Base-by-base conservation (phyloP, 1,140 invertebrate genomes). In the Heliothis subflexa region DNA sequence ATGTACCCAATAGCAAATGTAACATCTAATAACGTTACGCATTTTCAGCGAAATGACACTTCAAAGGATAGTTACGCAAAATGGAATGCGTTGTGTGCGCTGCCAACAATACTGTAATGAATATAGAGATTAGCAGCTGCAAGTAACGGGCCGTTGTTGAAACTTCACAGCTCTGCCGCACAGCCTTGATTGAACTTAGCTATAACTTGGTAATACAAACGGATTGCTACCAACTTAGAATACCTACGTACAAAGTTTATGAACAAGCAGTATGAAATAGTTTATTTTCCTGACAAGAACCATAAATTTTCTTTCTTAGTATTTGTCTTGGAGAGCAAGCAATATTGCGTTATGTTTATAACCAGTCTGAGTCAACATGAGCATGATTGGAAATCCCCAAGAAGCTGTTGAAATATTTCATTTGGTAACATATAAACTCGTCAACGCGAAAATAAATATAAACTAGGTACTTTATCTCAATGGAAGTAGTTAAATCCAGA, bases 101-200 rank as follows among this genome's bases (percentile, higher is more conserved):
- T 74, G 57, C 73, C 47, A 62, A 62, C 73, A 75, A 64, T 64
- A 75, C 18, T 59, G 21, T 49, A 75, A 75, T 75, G 59, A 75
- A 75, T 54, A 54, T 47, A 52, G 59, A 62, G 40, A 75, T 75
- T 75, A 75, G 59, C 73, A 75, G 73, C 57, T 75, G 57, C 45
- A 18, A 18, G 16, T 50, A 62, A 50, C 57, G 21, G 28, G 40
- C 55, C 25, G n/a, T 74, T 74, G 73, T 62, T 33, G 14, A 62
- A 50, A 64, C 40, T 52, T 52, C 21, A 7, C 28, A 33, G n/a
- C 16, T 49, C 52, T 4, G 28, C 16, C 64, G 47, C 47, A 66
- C 13, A 52, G 45, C 47, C 54, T 57, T 40, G 25, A 55, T 40
- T 72, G 55, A 54, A 73, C 16, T 59, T 73, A 66, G 47, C 66